A percentile compares a stretch with the other conserved stretches of the same genome.
These are phyloP conservation scores for Synergus japonicus DNA, from an alignment of 2,888 invertebrate genomes.

Conservation along the genomic window DNA sequence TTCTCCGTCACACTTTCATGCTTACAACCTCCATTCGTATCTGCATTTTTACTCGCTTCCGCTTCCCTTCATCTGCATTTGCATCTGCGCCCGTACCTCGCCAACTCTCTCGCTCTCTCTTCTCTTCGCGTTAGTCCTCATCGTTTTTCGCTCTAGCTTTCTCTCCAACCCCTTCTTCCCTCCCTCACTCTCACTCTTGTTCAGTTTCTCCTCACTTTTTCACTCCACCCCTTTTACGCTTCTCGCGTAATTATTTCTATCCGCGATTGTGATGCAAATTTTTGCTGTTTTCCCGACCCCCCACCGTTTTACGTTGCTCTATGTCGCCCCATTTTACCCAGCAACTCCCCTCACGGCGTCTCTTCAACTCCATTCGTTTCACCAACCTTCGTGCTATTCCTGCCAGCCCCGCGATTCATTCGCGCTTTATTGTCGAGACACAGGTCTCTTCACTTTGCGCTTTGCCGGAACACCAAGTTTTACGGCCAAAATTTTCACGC, in stretches of 20 bases:
- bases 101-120: constrained; percentile 44
- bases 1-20: neutral
- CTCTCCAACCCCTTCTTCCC: constrained; percentile 42
- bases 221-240: constrained; percentile 62
- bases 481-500: constrained; percentile 53
- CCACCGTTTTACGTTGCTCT: constrained; percentile 49
- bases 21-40: neutral
- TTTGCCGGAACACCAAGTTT: constrained; percentile 49
- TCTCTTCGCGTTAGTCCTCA: constrained; percentile 3
- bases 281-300: constrained; percentile 64
- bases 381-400: constrained; percentile 46
- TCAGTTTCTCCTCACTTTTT: constrained; percentile 49
- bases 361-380: constrained; percentile 33
- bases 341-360: neutral
- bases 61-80: constrained; percentile 57
- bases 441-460: constrained; percentile 52
- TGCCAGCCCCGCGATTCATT: constrained; percentile 57
- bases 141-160: constrained; percentile 38
- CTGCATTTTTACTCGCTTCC: constrained; percentile 66
- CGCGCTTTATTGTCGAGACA: constrained; percentile 60
- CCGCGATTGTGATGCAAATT: constrained; percentile 77
- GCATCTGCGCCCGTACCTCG: constrained; percentile 48
- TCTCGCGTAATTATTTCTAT: constrained; percentile 76
- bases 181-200: constrained; percentile 53
- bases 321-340: constrained; percentile 45